phyloP scores from a whole-genome alignment of 2,888 invertebrate genomes.

The Phengaris alcon region DNA sequence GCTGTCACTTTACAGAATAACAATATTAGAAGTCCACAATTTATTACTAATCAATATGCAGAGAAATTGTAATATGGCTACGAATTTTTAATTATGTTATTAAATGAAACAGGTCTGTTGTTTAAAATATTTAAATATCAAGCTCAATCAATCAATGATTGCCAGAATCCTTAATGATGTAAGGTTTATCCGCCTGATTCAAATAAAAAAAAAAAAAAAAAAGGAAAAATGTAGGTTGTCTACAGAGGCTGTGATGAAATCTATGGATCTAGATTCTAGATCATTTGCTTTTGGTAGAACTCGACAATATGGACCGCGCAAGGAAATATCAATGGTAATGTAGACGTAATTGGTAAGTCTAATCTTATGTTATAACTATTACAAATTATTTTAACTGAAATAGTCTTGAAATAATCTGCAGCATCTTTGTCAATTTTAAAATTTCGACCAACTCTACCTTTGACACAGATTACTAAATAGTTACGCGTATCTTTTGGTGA shows the following conservation, averaged over 20 bases:
- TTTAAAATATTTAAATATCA: conserved; percentile 23
- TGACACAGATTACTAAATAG: no score
- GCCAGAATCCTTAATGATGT: background rate
- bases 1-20: conserved; percentile 6
- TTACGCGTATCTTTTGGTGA: no score
- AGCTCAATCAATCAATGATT: conserved; percentile 17
- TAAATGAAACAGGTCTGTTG: conserved; percentile 13
- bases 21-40: conserved; percentile 19
- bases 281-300: background rate
- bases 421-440: no score
- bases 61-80: conserved; percentile 22
- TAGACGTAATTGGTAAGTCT: no score
- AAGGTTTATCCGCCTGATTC: background rate
- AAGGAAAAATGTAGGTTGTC: background rate
- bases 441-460: no score
- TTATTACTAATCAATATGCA: conserved; percentile 22
- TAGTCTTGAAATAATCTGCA: no score
- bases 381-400: no score
- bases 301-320: background rate
- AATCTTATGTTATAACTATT: no score
- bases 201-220: background rate
- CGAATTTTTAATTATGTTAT: conserved; percentile 20
- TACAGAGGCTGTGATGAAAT: background rate
- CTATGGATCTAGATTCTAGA: background rate
- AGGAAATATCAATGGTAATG: no score